Evolutionary conservation across 1,140 invertebrate species (phyloP).

Genomic region (Archegozetes longisetosus): DNA sequence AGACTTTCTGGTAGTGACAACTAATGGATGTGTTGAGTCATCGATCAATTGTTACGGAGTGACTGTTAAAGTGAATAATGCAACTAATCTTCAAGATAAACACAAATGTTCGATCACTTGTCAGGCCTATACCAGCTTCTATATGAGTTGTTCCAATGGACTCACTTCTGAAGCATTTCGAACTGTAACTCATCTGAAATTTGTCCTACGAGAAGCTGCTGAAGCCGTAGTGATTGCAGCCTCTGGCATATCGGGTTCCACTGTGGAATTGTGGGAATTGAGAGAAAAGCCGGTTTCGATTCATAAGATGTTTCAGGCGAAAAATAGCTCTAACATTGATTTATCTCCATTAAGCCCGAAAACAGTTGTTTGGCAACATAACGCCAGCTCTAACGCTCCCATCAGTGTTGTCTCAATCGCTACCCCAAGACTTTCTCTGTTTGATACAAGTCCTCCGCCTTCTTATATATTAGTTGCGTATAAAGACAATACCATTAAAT

Average conservation of each 20-base stretch:
- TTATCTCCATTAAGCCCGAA: slow-evolving; percentile 22
- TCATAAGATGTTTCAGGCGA: slow-evolving; percentile 49
- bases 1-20: slow-evolving; percentile 55
- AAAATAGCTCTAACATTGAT: not conserved
- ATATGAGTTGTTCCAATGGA: slow-evolving; percentile 35
- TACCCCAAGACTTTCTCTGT: slow-evolving; percentile 44
- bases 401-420: slow-evolving; percentile 33
- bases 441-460: slow-evolving; percentile 40
- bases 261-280: slow-evolving; percentile 58
- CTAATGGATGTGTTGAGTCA: slow-evolving; percentile 45
- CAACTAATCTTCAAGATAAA: not conserved
- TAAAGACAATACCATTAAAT: slow-evolving; percentile 54
- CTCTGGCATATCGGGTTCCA: slow-evolving; percentile 26
- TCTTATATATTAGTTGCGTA: slow-evolving; percentile 52
- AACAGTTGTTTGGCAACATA: slow-evolving; percentile 43
- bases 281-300: slow-evolving; percentile 56
- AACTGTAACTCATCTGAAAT: slow-evolving; percentile 51
- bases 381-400: slow-evolving; percentile 40
- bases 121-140: slow-evolving; percentile 63
- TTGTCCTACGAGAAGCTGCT: slow-evolving; percentile 59
- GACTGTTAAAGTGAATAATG: slow-evolving; percentile 27
- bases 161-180: slow-evolving; percentile 4
- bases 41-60: slow-evolving; percentile 59
- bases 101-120: slow-evolving; percentile 40
- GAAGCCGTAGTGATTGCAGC: slow-evolving; percentile 60